Conservation (phyloP, 2,113 vertebrate species). For the Ageneiosus marmoratus region DNA sequence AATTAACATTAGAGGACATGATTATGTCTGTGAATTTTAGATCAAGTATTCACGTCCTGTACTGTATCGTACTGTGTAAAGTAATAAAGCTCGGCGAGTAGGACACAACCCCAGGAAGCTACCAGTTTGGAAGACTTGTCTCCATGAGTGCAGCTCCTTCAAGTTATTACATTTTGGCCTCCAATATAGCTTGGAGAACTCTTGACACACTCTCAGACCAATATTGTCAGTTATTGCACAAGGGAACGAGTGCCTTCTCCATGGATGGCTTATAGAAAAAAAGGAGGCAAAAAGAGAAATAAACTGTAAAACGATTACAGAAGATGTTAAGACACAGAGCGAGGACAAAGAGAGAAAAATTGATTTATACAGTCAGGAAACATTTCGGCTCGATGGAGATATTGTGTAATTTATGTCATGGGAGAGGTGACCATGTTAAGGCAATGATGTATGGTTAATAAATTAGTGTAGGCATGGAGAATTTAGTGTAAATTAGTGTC, state of each 20-base stretch:
- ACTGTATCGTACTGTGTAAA: too few species aligned
- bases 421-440: not conserved
- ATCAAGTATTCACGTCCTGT: too few species aligned
- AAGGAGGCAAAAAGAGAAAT: constrained; percentile 55
- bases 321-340: constrained; percentile 50
- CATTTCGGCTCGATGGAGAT: not conserved
- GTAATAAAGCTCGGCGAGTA: not conserved
- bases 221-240: constrained; percentile 75
- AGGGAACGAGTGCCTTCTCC: constrained; percentile 55
- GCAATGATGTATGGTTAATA: constrained; percentile 1
- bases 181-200: constrained; percentile 72
- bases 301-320: constrained; percentile 60
- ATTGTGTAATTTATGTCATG: not conserved
- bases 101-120: constrained; percentile 49
- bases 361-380: constrained; percentile 1
- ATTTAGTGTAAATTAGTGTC: not conserved
- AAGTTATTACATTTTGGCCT: constrained; percentile 73
- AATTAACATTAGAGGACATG: constrained; percentile 18
- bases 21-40: not conserved
- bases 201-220: constrained; percentile 66
- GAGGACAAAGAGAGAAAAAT: not conserved
- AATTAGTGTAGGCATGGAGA: not conserved
- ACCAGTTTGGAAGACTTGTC: constrained; percentile 59
- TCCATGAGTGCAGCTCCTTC: constrained; percentile 68
- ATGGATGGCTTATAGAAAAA: constrained; percentile 52